A percentile compares a stretch with the other conserved stretches of the same genome.
Conservation (phyloP, 2,797 vertebrate species). For the Erpetoichthys calabaricus region DNA sequence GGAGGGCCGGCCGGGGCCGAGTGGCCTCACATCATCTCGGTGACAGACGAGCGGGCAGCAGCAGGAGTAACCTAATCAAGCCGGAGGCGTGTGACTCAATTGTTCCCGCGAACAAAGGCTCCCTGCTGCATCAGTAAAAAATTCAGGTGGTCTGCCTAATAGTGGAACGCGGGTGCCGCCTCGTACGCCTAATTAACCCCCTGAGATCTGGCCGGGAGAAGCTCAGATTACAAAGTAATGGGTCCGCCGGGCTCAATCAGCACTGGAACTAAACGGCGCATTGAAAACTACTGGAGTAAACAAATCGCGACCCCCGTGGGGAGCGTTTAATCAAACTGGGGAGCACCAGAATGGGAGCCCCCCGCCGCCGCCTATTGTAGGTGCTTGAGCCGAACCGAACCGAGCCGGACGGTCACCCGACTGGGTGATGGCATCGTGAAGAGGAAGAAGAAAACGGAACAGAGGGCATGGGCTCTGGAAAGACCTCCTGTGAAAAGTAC, state of each 20-base stretch:
- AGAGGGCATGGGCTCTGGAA: no score
- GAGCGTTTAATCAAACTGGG: slow-evolving; percentile 64
- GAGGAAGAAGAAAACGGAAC: no score
- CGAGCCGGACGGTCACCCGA: no score
- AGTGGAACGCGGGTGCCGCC: slow-evolving; percentile 32
- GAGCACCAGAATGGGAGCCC: slow-evolving; percentile 31
- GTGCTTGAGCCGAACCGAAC: no score
- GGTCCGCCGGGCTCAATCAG: slow-evolving; percentile 80
- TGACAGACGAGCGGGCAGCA: neutral
- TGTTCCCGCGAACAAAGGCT: slow-evolving; percentile 23
- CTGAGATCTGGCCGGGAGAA: slow-evolving; percentile 43
- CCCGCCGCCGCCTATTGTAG: no score
- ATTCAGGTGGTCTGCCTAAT: slow-evolving; percentile 32
- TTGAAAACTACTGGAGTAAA: slow-evolving; percentile 73
- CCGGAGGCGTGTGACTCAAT: slow-evolving; percentile 17
- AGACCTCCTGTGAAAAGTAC: no score
- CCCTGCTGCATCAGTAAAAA: slow-evolving; percentile 25
- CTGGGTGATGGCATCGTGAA: no score
- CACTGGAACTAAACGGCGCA: slow-evolving; percentile 51
- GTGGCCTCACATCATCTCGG: no score
- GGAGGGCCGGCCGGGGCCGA: no score
- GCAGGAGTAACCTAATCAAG: slow-evolving; percentile 26
- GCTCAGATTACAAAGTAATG: slow-evolving; percentile 58
- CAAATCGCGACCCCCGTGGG: slow-evolving; percentile 52
- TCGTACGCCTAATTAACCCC: slow-evolving; percentile 69